These are phyloP conservation scores for Coelinius sp. DNA, from an alignment of 2,888 invertebrate species.

Conservation along the genomic window DNA sequence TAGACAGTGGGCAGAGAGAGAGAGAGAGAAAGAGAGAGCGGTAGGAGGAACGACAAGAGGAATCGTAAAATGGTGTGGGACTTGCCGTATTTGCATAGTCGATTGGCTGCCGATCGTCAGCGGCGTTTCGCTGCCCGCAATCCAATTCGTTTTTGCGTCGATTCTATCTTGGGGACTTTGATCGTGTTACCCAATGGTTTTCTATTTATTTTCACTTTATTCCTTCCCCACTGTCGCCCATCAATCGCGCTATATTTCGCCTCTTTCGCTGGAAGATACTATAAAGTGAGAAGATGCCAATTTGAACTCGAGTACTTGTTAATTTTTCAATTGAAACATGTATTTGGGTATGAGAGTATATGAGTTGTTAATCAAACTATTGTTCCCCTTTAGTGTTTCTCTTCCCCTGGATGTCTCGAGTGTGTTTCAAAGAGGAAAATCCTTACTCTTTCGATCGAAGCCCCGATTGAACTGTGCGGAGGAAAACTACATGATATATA, in stretches of 20 bases:
- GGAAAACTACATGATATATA: background rate
- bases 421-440: background rate
- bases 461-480: background rate
- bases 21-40: background rate
- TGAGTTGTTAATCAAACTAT: background rate
- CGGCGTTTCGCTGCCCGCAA: slow-evolving; percentile 53
- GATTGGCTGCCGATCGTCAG: slow-evolving; percentile 54
- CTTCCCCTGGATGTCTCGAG: background rate
- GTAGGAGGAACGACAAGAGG: background rate
- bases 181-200: slow-evolving; percentile 38
- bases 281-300: too few species aligned
- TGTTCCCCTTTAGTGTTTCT: background rate
- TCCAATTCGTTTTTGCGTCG: slow-evolving; percentile 55
- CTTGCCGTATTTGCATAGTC: slow-evolving; percentile 59
- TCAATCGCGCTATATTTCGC: too few species aligned
- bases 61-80: slow-evolving; percentile 34
- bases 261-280: too few species aligned
- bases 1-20: background rate
- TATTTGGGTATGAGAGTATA: too few species aligned
- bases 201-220: slow-evolving; percentile 4
- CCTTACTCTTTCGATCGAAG: background rate
- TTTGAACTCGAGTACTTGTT: too few species aligned
- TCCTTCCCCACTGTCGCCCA: background rate
- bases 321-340: too few species aligned
- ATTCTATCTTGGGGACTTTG: slow-evolving; percentile 57